phyloP scores from a whole-genome alignment of 1,140 invertebrate species.

The Tenebrio molitor region DNA sequence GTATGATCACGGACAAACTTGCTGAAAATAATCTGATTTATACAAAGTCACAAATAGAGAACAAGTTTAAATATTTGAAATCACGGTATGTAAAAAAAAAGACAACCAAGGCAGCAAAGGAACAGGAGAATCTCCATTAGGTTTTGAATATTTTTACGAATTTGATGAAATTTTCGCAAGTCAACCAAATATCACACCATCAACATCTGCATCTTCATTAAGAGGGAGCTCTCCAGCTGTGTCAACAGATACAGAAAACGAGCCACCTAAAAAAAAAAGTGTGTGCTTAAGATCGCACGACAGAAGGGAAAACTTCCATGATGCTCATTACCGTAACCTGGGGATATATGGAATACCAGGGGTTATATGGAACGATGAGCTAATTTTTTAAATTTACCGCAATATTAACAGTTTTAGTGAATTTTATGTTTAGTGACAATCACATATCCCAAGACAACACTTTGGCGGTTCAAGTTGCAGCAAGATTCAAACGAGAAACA shows the following conservation, averaged over 20 bases:
- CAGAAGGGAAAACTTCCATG: too few relatives aligned
- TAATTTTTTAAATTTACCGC: too few relatives aligned
- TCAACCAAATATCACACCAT: neutral
- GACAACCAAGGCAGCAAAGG: neutral
- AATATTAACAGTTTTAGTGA: too few relatives aligned
- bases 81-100: neutral
- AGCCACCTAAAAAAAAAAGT: too few relatives aligned
- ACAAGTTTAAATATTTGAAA: constrained; percentile 4
- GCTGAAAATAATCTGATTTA: neutral
- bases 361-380: too few relatives aligned
- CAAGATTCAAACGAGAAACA: too few relatives aligned
- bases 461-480: too few relatives aligned
- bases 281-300: too few relatives aligned
- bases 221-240: neutral
- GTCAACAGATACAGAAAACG: neutral
- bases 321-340: too few relatives aligned
- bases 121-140: neutral
- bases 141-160: constrained; percentile 1
- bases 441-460: too few relatives aligned
- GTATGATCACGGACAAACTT: neutral
- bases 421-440: too few relatives aligned
- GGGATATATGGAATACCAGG: too few relatives aligned
- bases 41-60: neutral
- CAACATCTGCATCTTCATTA: neutral
- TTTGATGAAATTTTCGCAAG: neutral